A percentile compares a stretch with the other conserved stretches of the same genome.
Conservation (phyloP, 2,888 invertebrate genomes). For the Chloroclystis v-ata region DNA sequence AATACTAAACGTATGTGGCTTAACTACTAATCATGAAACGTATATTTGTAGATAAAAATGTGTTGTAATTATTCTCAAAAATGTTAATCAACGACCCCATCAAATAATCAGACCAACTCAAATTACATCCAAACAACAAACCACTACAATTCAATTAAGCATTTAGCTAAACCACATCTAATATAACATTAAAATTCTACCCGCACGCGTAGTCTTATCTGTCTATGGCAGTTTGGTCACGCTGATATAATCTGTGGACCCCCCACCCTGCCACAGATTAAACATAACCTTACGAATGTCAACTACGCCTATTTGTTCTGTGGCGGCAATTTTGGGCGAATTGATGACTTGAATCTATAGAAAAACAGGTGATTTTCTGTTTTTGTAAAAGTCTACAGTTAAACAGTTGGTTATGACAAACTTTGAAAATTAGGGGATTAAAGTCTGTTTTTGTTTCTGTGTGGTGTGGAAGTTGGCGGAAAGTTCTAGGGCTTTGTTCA, state of each 20-base stretch:
- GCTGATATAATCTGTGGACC: slow-evolving; percentile 58
- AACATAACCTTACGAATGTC: slow-evolving; percentile 2
- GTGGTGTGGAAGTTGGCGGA: background rate
- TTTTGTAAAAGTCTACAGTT: background rate
- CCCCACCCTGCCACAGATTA: slow-evolving; percentile 29
- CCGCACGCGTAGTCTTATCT: slow-evolving; percentile 60
- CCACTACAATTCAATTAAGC: slow-evolving; percentile 44
- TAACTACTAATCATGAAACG: no score
- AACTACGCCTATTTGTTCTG: background rate
- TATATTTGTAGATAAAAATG: no score
- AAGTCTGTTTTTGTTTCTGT: slow-evolving; percentile 3
- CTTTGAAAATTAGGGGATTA: background rate
- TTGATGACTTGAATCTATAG: background rate
- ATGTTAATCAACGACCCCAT: background rate
- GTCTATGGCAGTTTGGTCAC: slow-evolving; percentile 67
- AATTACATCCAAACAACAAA: slow-evolving; percentile 21
- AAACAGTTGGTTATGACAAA: background rate
- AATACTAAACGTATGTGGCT: no score
- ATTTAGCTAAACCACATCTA: slow-evolving; percentile 41
- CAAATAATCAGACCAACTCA: slow-evolving; percentile 21
- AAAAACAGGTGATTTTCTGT: background rate
- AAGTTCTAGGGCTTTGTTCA: slow-evolving; percentile 45
- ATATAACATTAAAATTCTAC: slow-evolving; percentile 62
- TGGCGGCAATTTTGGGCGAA: background rate
- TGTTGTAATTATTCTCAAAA: background rate